Evolutionary conservation across 2,113 vertebrate species (phyloP).

Genomic region (Pluvianellus socialis): DNA sequence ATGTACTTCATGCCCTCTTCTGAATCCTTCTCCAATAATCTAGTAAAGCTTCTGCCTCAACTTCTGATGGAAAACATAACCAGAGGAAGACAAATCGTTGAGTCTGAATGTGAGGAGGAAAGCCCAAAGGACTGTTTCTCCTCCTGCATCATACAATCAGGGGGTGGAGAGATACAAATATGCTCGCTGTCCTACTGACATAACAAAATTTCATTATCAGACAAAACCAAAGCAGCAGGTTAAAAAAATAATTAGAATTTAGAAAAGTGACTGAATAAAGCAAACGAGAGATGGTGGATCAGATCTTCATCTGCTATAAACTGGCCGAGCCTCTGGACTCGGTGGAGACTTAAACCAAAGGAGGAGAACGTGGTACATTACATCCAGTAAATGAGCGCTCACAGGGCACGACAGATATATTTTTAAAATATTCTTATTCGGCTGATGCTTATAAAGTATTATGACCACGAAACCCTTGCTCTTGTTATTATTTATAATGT

Average conservation of each 20-base stretch:
- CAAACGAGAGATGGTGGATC: neutral
- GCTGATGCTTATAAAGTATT: neutral
- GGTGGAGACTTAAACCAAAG: neutral
- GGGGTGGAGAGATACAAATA: neutral
- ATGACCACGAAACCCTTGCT: neutral
- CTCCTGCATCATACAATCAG: neutral
- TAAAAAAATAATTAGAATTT: neutral
- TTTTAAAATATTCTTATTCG: conserved; percentile 8
- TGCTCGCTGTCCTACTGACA: neutral
- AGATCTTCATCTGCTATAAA: neutral
- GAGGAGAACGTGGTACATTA: neutral
- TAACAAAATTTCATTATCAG: neutral
- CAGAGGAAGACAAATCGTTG: neutral
- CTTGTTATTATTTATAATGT: neutral
- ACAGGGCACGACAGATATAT: neutral
- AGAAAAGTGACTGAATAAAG: neutral
- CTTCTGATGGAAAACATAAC: neutral
- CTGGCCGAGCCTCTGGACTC: neutral
- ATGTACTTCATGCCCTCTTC: neutral
- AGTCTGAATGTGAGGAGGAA: neutral
- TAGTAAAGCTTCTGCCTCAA: neutral
- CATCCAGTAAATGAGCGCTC: neutral
- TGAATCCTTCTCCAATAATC: neutral
- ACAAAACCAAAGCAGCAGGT: neutral
- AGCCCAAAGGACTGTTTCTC: neutral